These are phyloP conservation scores for Desmophyllum pertusum DNA, from an alignment of 92 coral and sea anemone species.

Conservation along the genomic window DNA sequence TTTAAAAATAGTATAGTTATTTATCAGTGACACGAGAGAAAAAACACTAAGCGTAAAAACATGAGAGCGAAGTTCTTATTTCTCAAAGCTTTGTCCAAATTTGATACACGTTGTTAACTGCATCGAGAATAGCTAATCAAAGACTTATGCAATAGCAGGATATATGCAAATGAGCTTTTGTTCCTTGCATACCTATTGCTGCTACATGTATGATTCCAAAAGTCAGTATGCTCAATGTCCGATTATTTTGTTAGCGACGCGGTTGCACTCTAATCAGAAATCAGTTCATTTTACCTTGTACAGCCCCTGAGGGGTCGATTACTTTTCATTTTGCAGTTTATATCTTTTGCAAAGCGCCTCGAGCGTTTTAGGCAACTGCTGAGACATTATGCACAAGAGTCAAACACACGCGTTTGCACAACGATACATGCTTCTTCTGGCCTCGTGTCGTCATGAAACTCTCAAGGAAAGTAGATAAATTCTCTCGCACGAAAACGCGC, in stretches of 20 bases:
- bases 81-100: background rate
- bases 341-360: background rate
- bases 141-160: background rate
- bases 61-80: background rate
- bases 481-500: conserved; percentile 19
- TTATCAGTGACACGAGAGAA: background rate
- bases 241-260: background rate
- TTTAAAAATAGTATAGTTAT: background rate
- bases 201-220: background rate
- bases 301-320: conserved; percentile 15
- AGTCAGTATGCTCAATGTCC: background rate
- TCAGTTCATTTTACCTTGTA: background rate
- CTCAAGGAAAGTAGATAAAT: background rate
- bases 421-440: background rate
- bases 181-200: background rate
- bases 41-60: background rate
- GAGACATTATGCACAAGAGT: no score
- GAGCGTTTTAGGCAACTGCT: background rate
- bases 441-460: background rate
- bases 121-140: background rate
- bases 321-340: conserved; percentile 12
- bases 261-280: background rate
- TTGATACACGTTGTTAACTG: background rate
- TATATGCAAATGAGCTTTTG: background rate
- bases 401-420: background rate